Conservation (phyloP, 53 echinoderm and acorn worm genomes). For the Zoroaster sp. region DNA sequence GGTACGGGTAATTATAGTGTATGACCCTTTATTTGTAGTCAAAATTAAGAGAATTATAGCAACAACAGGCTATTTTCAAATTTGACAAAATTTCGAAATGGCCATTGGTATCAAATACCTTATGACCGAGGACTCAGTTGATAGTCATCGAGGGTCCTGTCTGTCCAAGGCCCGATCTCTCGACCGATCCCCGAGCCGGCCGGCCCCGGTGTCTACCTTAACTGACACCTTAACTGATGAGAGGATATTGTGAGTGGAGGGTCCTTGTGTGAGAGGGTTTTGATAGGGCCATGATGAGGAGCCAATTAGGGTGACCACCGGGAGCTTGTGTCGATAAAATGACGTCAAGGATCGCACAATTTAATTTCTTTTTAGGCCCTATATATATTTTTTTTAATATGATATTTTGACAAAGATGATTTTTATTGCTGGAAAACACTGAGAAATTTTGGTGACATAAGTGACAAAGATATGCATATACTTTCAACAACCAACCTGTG, state of each 20-base stretch:
- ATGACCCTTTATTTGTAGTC: no score
- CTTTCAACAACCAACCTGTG: no score
- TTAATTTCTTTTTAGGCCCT: no score
- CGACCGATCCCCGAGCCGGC: neutral
- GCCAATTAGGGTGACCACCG: conserved; percentile 17
- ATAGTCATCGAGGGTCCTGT: neutral
- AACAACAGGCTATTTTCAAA: no score
- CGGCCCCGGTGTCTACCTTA: neutral
- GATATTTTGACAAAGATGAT: no score
- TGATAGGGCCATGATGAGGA: conserved; percentile 14
- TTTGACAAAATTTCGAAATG: neutral
- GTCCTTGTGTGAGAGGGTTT: conserved; percentile 15
- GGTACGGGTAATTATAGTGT: no score
- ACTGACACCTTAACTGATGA: neutral
- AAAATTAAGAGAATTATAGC: no score
- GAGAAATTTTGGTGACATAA: no score
- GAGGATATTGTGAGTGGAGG: neutral
- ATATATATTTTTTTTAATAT: no score
- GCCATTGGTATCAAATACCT: no score
- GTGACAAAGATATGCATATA: no score
- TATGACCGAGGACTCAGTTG: neutral
- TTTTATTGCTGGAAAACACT: no score
- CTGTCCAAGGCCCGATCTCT: neutral
- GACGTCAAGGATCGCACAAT: neutral
- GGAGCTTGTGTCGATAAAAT: neutral